Evolutionary conservation across 2,888 invertebrate genomes (phyloP), one percentile per base, ranked within the genome.

Genomic region (Folsomia candida): DNA sequence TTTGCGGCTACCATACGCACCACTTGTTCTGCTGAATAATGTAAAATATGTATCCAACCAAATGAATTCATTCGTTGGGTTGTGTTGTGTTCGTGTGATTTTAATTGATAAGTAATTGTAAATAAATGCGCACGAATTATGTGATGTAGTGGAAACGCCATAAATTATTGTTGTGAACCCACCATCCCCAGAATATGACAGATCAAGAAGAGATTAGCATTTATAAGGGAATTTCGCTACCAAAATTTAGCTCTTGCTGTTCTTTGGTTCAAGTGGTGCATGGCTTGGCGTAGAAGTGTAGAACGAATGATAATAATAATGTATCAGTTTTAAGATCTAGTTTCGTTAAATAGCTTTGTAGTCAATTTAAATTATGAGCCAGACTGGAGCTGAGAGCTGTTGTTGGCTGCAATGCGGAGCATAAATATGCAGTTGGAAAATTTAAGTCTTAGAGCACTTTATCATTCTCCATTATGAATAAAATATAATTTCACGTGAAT

Each of bases 191-290:
- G 65, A 65, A 65, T 65, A 51, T 65, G 65, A 65, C 65, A 65
- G 65, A 65, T 65, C 51, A 65, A 51, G 54, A 54, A 28, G 47
- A 65, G 65, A 65, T 65, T 65, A 65, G 64, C 64, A 64, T 64
- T 64, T 37, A 47, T 64, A 64, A 9, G 47, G 47, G 54, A 65
- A 65, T 65, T 54, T 26, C n/a, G 65, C 65, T 54, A 65, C 65
- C 57, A 54, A 18, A 6, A 37, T n/a, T n/a, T n/a, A n/a, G n/a
- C n/a, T n/a, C n/a, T n/a, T n/a, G n/a, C n/a, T n/a, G n/a, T n/a
- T n/a, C n/a, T n/a, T n/a, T n/a, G n/a, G n/a, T n/a, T n/a, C n/a
- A n/a, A n/a, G n/a, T n/a, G n/a, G n/a, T n/a, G 37, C 37, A 37
- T 9, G 37, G 37, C 37, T 37, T 37, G 14, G 14, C 37, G 4